Conservation (phyloP, 2,888 invertebrate species). For the Sesamia inferens region DNA sequence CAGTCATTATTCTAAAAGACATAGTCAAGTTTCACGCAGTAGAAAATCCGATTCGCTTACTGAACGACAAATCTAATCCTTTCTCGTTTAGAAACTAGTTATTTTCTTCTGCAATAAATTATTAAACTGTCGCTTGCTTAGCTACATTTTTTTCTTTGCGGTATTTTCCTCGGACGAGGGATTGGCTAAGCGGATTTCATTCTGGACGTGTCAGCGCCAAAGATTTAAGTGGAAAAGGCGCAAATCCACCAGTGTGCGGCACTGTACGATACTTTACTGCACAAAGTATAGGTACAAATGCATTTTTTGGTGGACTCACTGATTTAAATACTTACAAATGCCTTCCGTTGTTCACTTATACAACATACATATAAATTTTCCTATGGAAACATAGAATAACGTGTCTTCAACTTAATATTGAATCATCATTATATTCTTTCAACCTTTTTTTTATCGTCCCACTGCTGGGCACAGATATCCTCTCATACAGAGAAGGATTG, state of each 20-base stretch:
- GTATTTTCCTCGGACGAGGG: conserved; percentile 8
- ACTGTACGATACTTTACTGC: neutral
- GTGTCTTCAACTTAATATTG: neutral
- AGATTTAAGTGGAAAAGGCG: neutral
- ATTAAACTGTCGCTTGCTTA: conserved; percentile 29
- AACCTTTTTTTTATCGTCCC: no score
- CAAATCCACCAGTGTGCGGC: neutral
- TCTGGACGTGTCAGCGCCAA: neutral
- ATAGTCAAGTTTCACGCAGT: conserved; percentile 19
- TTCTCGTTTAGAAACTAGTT: conserved; percentile 45
- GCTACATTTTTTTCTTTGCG: conserved; percentile 12
- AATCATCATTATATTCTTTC: no score
- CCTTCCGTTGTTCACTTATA: no score
- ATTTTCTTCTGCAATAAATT: conserved; percentile 44
- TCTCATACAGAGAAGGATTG: no score
- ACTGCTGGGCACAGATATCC: no score
- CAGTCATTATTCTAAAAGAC: conserved; percentile 34
- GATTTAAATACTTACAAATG: neutral
- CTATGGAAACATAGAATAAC: neutral
- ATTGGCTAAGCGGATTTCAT: conserved; percentile 39
- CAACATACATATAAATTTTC: neutral
- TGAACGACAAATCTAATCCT: conserved; percentile 54
- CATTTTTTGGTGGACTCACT: neutral
- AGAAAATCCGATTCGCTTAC: conserved; percentile 51
- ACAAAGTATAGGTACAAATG: neutral